A percentile compares a stretch with the other conserved stretches of the same genome.
Evolutionary conservation across 1,140 invertebrate species (phyloP).

Genomic region (Leptinotarsa undecemlineata): DNA sequence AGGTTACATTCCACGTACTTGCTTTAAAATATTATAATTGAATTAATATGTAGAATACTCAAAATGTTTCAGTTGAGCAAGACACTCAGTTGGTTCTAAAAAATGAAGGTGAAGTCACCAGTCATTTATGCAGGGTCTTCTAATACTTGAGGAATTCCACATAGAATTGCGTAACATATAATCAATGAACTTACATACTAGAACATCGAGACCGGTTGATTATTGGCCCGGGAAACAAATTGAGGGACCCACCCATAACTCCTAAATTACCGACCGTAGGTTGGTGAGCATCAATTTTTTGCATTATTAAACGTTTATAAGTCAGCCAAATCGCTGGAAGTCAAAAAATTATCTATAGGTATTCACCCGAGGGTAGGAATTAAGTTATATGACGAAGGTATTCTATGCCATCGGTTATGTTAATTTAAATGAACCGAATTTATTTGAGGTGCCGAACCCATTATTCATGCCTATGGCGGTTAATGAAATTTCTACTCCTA

Average conservation of each 20-base stretch:
- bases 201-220: not conserved
- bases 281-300: not conserved
- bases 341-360: not conserved
- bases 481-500: conserved; percentile 1
- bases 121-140: too few species aligned
- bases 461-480: conserved; percentile 3
- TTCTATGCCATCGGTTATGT: conserved; percentile 9
- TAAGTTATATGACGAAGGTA: conserved; percentile 15
- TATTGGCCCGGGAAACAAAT: not conserved
- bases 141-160: not conserved
- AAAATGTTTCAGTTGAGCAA: too few species aligned
- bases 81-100: too few species aligned
- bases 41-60: too few species aligned
- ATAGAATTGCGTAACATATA: not conserved
- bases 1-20: too few species aligned
- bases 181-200: not conserved
- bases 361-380: conserved; percentile 5
- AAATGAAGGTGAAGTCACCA: too few species aligned
- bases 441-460: conserved; percentile 10
- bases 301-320: conserved; percentile 4
- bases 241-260: not conserved
- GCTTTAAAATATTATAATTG: too few species aligned
- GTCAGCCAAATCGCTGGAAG: not conserved
- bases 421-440: conserved; percentile 22
- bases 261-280: conserved; percentile 5